These are phyloP conservation scores for Drosophila bifasciata DNA, from an alignment of 1,140 invertebrate genomes.

Conservation along the genomic window DNA sequence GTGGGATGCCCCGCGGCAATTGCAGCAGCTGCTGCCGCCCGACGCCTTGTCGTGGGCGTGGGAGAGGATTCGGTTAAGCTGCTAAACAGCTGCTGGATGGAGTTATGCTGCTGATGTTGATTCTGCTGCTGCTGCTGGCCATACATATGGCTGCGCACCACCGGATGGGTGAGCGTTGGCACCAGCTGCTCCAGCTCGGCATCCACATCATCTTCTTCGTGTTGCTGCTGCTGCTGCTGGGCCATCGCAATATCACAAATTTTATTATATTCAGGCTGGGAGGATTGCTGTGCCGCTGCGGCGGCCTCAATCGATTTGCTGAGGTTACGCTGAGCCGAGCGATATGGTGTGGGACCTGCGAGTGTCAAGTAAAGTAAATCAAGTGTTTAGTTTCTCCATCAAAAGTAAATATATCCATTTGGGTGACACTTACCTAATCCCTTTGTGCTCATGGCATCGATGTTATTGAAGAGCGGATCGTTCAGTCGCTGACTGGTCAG, in stretches of 20 bases:
- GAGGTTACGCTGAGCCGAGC: slow-evolving; percentile 81
- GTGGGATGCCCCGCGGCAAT: slow-evolving; percentile 31
- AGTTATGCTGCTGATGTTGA: slow-evolving; percentile 50
- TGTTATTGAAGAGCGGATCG: slow-evolving; percentile 82
- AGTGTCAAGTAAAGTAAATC: neutral
- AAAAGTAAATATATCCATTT: neutral
- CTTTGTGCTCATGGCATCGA: slow-evolving; percentile 74
- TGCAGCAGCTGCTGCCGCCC: slow-evolving; percentile 44
- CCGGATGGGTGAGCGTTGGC: slow-evolving; percentile 70
- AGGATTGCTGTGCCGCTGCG: slow-evolving; percentile 61
- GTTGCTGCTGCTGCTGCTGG: slow-evolving; percentile 61
- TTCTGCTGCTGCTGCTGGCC: slow-evolving; percentile 34
- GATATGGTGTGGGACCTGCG: slow-evolving; percentile 57
- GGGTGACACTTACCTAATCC: slow-evolving; percentile 47
- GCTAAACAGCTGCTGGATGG: slow-evolving; percentile 68
- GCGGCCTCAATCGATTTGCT: slow-evolving; percentile 81
- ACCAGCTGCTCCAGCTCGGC: slow-evolving; percentile 66
- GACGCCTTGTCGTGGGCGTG: slow-evolving; percentile 58
- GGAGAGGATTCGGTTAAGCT: slow-evolving; percentile 67
- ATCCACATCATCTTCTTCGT: slow-evolving; percentile 68
- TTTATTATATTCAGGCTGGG: slow-evolving; percentile 78
- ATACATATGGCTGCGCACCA: slow-evolving; percentile 49
- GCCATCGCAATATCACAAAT: slow-evolving; percentile 72
- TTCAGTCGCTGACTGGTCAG: slow-evolving; percentile 59
- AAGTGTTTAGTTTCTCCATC: neutral